phyloP scores from a whole-genome alignment of 2,797 vertebrate species.

The Sylvia borin region DNA sequence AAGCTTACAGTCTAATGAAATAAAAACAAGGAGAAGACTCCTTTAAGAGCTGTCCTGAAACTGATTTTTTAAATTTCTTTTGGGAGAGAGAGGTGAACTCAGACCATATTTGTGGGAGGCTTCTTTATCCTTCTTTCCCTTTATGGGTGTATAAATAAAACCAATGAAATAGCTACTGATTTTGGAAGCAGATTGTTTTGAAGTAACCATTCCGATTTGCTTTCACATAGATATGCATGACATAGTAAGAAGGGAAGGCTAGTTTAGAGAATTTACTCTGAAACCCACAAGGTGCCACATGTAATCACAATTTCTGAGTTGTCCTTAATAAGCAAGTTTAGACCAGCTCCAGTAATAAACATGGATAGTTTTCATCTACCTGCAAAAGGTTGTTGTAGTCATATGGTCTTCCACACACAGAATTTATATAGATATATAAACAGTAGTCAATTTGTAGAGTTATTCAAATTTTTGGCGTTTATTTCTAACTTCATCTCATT shows the following conservation, averaged over 20 bases:
- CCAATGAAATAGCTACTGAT: not conserved
- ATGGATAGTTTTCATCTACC: not conserved
- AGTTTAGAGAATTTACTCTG: not conserved
- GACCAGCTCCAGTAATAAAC: not conserved
- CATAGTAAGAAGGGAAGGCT: not conserved
- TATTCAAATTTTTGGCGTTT: not conserved
- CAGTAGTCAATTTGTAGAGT: not conserved
- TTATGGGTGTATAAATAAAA: not conserved
- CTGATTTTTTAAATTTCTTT: not conserved
- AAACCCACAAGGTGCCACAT: not conserved
- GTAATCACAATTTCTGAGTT: not conserved
- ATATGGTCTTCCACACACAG: not conserved
- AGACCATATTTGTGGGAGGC: not conserved
- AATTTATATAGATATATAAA: not conserved
- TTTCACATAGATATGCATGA: not conserved
- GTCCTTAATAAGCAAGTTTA: not conserved
- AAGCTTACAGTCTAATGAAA: not conserved
- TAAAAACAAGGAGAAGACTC: not conserved
- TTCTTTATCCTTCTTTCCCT: not conserved
- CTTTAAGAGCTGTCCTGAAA: not conserved
- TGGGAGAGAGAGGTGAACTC: not conserved
- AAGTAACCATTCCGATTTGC: not conserved
- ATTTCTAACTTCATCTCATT: not conserved
- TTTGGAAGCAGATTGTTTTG: not conserved
- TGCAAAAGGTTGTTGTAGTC: not conserved